These are phyloP conservation scores for Steatornis caripensis DNA, from an alignment of 2,113 vertebrate species.

Conservation along the genomic window DNA sequence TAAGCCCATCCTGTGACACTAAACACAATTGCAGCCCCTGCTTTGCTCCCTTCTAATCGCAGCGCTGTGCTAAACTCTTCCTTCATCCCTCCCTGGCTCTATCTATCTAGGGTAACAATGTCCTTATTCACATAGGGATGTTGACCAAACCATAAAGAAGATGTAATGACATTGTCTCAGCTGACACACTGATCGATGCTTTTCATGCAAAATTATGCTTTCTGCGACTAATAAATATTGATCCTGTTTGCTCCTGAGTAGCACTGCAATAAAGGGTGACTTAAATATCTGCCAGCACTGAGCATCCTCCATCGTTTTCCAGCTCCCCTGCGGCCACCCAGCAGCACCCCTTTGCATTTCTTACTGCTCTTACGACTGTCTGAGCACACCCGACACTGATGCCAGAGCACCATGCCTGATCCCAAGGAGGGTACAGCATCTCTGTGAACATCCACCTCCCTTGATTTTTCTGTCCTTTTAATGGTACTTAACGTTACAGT, in stretches of 20 bases:
- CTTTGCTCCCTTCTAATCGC: neutral
- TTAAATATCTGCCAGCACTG: neutral
- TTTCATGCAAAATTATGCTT: slow-evolving; percentile 62
- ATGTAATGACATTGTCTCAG: slow-evolving; percentile 12
- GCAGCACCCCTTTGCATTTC: neutral
- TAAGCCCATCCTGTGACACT: neutral
- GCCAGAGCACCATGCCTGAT: neutral
- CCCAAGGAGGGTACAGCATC: neutral
- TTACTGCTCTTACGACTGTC: neutral
- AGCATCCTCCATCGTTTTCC: neutral
- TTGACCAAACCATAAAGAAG: slow-evolving; percentile 21
- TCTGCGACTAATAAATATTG: slow-evolving; percentile 66
- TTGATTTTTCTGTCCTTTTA: neutral
- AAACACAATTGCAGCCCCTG: neutral
- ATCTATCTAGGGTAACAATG: neutral
- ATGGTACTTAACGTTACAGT: neutral
- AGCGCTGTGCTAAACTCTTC: neutral
- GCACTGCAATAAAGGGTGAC: slow-evolving; percentile 41
- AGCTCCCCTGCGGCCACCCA: neutral
- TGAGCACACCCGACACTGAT: neutral
- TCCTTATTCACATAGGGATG: neutral
- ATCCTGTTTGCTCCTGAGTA: slow-evolving; percentile 37
- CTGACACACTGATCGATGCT: slow-evolving; percentile 46
- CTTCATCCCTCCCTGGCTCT: neutral
- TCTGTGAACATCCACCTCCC: neutral